Conservation (phyloP, 2,113 vertebrate species). For the Diadophis punctatus region DNA sequence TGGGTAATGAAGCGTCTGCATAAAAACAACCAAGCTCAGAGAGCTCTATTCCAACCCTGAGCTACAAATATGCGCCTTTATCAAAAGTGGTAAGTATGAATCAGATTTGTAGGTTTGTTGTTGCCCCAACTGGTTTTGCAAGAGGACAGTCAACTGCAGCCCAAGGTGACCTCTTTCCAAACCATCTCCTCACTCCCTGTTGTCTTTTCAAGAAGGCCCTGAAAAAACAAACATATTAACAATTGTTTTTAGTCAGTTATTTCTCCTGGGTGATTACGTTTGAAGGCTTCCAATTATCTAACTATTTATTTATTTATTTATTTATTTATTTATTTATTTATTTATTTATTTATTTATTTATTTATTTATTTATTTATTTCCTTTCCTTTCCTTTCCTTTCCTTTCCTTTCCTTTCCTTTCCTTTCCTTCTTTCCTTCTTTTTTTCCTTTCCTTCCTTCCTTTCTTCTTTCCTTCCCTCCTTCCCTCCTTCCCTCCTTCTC, state of each 20-base stretch:
- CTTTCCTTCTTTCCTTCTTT: too few species aligned
- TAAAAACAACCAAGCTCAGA: background rate
- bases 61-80: background rate
- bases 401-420: too few species aligned
- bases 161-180: background rate
- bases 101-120: background rate
- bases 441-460: too few species aligned
- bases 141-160: background rate
- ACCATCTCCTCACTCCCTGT: too few species aligned
- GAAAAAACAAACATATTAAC: background rate
- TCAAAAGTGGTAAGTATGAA: background rate
- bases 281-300: background rate
- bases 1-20: background rate
- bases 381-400: background rate
- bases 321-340: too few species aligned
- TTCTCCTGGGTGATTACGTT: background rate
- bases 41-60: background rate
- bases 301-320: too few species aligned
- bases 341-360: background rate
- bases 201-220: background rate
- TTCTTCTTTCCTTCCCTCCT: too few species aligned
- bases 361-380: background rate
- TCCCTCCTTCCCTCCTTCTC: background rate
- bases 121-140: background rate
- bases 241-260: background rate